Percentiles rank a stretch among this genome's conserved stretches.
Conservation (phyloP, 2,888 invertebrate species). For the Balanococcus diminutus region DNA sequence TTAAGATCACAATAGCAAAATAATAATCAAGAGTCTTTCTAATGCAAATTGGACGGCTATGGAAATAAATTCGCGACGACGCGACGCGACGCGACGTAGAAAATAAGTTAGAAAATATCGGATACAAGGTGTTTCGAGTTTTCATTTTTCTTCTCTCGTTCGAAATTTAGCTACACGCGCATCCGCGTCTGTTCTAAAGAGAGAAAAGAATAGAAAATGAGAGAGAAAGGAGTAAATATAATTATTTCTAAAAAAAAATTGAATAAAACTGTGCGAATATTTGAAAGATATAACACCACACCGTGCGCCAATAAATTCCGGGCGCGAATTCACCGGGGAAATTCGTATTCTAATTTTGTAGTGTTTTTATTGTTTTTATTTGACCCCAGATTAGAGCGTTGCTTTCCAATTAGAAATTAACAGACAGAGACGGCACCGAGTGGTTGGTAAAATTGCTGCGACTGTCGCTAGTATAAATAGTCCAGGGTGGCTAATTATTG, state of each 20-base stretch:
- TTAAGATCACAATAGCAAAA: too few relatives aligned
- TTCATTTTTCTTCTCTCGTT: background rate
- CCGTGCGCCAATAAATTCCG: background rate
- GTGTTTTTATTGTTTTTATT: constrained; percentile 37
- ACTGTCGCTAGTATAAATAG: background rate
- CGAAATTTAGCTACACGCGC: background rate
- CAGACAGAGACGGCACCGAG: background rate
- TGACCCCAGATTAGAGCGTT: constrained; percentile 35
- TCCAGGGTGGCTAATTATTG: too few relatives aligned
- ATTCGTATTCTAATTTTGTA: constrained; percentile 29
- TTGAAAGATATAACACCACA: background rate
- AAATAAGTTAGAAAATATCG: background rate
- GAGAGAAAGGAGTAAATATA: background rate
- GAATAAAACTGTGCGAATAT: constrained; percentile 25
- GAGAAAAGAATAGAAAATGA: background rate
- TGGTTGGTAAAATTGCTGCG: background rate
- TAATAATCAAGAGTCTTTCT: background rate
- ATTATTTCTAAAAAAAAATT: constrained; percentile 7
- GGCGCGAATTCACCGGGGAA: constrained; percentile 19
- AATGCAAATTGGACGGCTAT: background rate
- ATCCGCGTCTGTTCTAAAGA: background rate
- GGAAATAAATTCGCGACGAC: background rate
- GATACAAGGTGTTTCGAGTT: background rate
- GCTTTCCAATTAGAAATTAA: constrained; percentile 38
- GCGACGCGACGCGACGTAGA: too few relatives aligned